These are phyloP conservation scores for Mesembrinibis cayennensis DNA, from an alignment of 2,113 vertebrate species.

Conservation along the genomic window DNA sequence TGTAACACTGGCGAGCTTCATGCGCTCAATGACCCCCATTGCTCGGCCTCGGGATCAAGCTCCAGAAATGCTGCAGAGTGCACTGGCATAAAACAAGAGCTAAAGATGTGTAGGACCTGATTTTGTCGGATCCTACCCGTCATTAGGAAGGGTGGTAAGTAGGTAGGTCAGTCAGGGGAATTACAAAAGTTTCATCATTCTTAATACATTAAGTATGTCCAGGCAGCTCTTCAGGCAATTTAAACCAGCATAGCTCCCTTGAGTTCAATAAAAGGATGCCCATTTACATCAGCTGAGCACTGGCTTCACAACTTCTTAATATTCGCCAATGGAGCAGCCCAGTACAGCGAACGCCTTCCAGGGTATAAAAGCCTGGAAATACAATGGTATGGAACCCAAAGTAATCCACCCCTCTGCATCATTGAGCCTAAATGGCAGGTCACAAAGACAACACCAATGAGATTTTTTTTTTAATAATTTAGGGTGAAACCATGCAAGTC, in stretches of 20 bases:
- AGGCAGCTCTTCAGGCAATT: neutral
- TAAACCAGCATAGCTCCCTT: neutral
- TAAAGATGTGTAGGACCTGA: neutral
- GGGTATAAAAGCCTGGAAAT: neutral
- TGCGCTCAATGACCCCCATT: accelerated
- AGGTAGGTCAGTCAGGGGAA: neutral
- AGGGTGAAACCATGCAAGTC: neutral
- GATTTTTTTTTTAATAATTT: neutral
- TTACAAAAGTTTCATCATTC: neutral
- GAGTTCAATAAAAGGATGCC: neutral
- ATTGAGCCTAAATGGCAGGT: neutral
- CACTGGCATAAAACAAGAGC: neutral
- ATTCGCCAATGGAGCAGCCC: neutral
- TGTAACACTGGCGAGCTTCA: neutral
- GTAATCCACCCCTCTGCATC: neutral
- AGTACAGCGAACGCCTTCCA: neutral
- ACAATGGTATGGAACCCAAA: neutral
- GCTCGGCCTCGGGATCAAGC: neutral
- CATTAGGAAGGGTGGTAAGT: neutral
- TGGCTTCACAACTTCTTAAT: neutral
- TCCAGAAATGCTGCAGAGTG: neutral
- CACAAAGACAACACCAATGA: neutral
- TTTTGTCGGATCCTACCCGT: neutral
- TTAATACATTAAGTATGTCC: neutral
- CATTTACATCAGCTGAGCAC: neutral